Conservation (phyloP, 1,140 invertebrate genomes). For the Polyergus mexicanus region DNA sequence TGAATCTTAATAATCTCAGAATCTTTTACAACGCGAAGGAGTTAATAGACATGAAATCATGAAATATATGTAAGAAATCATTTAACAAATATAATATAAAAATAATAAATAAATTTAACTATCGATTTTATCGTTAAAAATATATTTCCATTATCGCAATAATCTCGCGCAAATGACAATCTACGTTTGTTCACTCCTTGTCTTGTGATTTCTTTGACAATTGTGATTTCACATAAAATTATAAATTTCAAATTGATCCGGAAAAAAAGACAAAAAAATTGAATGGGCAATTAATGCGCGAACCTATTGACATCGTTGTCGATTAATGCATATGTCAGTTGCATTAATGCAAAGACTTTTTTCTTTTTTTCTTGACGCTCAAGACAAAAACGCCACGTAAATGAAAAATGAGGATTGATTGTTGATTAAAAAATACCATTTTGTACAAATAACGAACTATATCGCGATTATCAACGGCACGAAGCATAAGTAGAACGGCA, state of each 20-base stretch:
- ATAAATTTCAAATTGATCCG: not conserved
- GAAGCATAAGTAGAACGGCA: not conserved
- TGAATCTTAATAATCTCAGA: slow-evolving; percentile 36
- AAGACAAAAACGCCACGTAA: not conserved
- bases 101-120: not conserved
- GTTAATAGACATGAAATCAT: not conserved
- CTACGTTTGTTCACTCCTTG: not conserved
- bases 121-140: not conserved
- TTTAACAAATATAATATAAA: not conserved
- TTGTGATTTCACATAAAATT: slow-evolving; percentile 18
- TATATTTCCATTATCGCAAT: not conserved
- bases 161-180: not conserved
- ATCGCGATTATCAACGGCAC: slow-evolving; percentile 29
- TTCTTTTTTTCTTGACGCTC: not conserved
- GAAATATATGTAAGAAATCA: not conserved
- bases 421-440: slow-evolving; percentile 22
- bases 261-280: not conserved
- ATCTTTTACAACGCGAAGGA: not conserved
- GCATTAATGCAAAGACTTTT: not conserved
- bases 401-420: not conserved
- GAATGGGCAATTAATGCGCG: not conserved
- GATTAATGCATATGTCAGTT: not conserved
- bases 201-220: not conserved
- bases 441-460: not conserved
- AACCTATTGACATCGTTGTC: not conserved